Conservation (phyloP, 2,797 vertebrate species). For the Microcaecilia unicolor region DNA sequence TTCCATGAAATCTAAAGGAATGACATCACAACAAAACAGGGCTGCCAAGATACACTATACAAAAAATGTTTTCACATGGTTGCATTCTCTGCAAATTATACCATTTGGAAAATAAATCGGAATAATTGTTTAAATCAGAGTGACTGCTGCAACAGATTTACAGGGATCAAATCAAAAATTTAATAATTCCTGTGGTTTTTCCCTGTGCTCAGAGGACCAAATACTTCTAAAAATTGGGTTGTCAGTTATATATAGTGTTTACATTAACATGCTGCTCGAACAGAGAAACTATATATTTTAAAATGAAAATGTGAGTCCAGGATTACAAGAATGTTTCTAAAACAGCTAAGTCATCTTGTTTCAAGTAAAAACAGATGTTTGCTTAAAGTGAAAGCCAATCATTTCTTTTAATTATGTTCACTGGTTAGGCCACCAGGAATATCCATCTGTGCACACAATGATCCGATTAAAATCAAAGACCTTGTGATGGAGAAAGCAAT, state of each 20-base stretch:
- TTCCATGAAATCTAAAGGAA: constrained; percentile 48
- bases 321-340: constrained; percentile 67
- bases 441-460: constrained; percentile 61
- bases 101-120: constrained; percentile 65
- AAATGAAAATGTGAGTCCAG: constrained; percentile 65
- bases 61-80: constrained; percentile 65
- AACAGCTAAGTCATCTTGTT: constrained; percentile 71
- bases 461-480: constrained; percentile 66
- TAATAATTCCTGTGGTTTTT: constrained; percentile 63
- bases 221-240: constrained; percentile 58
- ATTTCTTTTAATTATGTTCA: constrained; percentile 70
- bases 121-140: constrained; percentile 68
- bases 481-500: constrained; percentile 51
- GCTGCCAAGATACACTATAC: constrained; percentile 60
- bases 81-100: constrained; percentile 68
- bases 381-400: constrained; percentile 70
- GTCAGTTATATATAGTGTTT: constrained; percentile 65
- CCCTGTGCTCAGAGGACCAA: constrained; percentile 50
- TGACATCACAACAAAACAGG: constrained; percentile 63
- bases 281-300: constrained; percentile 67
- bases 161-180: constrained; percentile 67
- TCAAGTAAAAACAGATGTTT: constrained; percentile 77
- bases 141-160: constrained; percentile 69
- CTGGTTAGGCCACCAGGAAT: constrained; percentile 68
- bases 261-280: constrained; percentile 63